Percentiles rank a stretch among this genome's conserved stretches.
Conservation (phyloP, 2,113 vertebrate genomes). For the Noturus placidus region DNA sequence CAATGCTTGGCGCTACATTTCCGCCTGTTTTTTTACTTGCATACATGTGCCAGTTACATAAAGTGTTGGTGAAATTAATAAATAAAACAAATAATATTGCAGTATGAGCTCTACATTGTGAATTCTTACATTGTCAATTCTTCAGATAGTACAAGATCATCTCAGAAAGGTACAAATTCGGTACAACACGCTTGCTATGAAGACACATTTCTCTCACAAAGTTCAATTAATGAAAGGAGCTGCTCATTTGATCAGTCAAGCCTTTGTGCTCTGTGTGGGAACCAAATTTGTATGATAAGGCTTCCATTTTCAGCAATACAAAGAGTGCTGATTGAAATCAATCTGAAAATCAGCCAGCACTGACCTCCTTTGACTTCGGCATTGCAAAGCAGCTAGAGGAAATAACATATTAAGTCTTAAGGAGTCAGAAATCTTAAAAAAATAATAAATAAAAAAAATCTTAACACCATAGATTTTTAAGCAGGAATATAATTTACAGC, state of each 20-base stretch:
- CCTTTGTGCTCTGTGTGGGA: constrained; percentile 2
- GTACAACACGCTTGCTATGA: not conserved
- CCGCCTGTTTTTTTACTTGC: not conserved
- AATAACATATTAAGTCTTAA: constrained; percentile 36
- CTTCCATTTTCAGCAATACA: constrained; percentile 45
- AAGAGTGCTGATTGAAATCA: constrained; percentile 56
- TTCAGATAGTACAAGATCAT: not conserved
- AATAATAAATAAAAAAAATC: not conserved
- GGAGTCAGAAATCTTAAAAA: not conserved
- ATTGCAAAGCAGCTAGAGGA: constrained; percentile 33
- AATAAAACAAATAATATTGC: constrained; percentile 29
- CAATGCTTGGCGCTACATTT: not conserved
- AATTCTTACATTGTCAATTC: not conserved
- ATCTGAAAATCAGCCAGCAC: constrained; percentile 49
- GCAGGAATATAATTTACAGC: not conserved
- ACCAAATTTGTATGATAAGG: constrained; percentile 27
- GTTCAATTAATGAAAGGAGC: not conserved
- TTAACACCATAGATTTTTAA: constrained; percentile 17
- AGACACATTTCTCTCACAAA: not conserved
- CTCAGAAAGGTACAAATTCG: constrained; percentile 11
- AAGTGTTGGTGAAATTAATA: constrained; percentile 34
- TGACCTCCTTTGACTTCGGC: constrained; percentile 41
- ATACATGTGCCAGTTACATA: constrained; percentile 24
- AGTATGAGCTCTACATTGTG: constrained; percentile 5
- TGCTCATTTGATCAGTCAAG: constrained; percentile 6